Evolutionary conservation across 2,797 vertebrate genomes (phyloP), one percentile per base, ranked within the genome.

Genomic region (Monodelphis domestica): DNA sequence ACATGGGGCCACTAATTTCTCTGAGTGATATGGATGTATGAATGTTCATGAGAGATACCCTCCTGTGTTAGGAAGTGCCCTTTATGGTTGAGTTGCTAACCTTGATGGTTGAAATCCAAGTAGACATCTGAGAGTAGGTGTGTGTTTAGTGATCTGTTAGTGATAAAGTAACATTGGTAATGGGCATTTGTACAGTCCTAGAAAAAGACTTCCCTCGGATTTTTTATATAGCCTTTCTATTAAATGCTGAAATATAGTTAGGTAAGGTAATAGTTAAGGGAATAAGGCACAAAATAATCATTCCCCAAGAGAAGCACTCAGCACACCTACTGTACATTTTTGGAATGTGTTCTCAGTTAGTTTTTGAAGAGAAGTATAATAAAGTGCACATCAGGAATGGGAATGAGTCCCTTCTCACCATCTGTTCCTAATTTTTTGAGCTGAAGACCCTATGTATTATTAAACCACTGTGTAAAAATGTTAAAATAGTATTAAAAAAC

Each of bases 401-500:
- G 96, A 98, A 98, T 95, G 95, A 97, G 96, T 97, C 96, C 97
- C 0, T 38, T 95, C 94, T 98, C 95, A 95, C 96, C 98, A 98
- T 98, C 98, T 98, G 98, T 97, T 98, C 93, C 91, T 96, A 93
- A 98, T 98, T 98, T 97, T 96, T 97, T 95, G 91, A 97, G 90
- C 54, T 93, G 94, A 98, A 98, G 97, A 97, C 96, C 97, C 96
- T 92, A 91, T 94, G 63, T 92, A 96, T 97, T 97, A 97, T 98
- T 97, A 98, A 98, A 98, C 97, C 93, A 96, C 94, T 89, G 93
- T 96, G 90, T 97, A 97, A 93, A 95, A 97, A 96, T 92, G 89
- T 97, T 95, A 97, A 97, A 91, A 94, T 92, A 89, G 26, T 94
- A 95, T 97, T 98, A 97, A 95, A 92, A 96, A 93, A 89, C 12